Evolutionary conservation across 2,113 vertebrate genomes (phyloP).

Genomic region (Dasyornis broadbenti): DNA sequence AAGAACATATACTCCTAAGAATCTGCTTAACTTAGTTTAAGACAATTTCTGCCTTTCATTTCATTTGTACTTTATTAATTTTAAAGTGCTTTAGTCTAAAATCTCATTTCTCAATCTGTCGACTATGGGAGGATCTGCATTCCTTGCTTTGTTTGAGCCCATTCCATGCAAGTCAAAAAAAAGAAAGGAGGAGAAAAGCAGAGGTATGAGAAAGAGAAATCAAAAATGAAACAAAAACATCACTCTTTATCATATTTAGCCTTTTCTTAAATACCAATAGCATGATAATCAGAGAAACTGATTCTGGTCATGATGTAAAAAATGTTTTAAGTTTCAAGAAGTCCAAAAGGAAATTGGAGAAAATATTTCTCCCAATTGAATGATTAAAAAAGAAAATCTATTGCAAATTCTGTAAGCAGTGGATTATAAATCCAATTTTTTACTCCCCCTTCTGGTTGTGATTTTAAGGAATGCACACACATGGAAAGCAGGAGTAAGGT

Average conservation of each 20-base stretch:
- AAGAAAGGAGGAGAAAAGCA: not conserved
- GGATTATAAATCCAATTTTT: conserved; percentile 39
- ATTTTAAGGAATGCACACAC: conserved; percentile 11
- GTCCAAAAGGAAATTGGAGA: conserved; percentile 18
- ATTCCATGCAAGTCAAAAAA: not conserved
- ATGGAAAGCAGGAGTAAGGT: conserved; percentile 13
- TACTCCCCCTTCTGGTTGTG: not conserved
- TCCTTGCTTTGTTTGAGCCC: not conserved
- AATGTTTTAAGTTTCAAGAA: not conserved
- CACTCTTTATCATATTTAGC: not conserved
- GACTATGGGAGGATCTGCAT: not conserved
- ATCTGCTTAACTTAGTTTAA: not conserved
- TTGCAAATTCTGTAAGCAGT: conserved; percentile 4
- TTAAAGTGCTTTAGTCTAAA: not conserved
- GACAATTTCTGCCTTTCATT: not conserved
- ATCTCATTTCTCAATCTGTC: not conserved
- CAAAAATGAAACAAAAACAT: too few species aligned
- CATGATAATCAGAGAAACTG: not conserved
- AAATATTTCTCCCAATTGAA: not conserved
- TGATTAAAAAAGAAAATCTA: conserved; percentile 40
- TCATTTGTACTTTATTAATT: not conserved
- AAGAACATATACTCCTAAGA: not conserved
- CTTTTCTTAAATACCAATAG: not conserved
- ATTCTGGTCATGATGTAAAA: not conserved
- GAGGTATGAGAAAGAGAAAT: not conserved